These are phyloP conservation scores for Danaus chrysippus DNA, from an alignment of 2,888 invertebrate species.

Conservation along the genomic window DNA sequence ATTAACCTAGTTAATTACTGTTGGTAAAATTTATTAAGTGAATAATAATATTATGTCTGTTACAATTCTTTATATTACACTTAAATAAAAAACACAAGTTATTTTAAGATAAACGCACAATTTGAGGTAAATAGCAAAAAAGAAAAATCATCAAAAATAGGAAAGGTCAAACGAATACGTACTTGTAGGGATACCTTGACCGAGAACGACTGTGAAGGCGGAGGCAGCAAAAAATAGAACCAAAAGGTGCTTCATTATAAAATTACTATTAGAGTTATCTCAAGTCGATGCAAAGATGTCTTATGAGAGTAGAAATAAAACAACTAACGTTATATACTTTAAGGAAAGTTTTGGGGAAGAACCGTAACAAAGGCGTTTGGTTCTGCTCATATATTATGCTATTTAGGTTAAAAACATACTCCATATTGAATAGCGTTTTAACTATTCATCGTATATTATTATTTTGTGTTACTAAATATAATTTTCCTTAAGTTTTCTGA, in stretches of 20 bases:
- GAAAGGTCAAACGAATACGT: constrained; percentile 5
- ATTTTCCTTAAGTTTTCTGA: too few species aligned
- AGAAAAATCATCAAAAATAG: neutral
- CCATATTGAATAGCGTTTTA: neutral
- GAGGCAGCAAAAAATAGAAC: constrained; percentile 32
- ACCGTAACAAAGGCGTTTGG: constrained; percentile 4
- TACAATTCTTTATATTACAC: too few species aligned
- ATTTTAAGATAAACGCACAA: neutral
- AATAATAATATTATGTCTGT: too few species aligned
- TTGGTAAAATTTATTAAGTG: too few species aligned
- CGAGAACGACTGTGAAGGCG: constrained; percentile 29
- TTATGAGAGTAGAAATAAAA: neutral
- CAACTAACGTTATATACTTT: neutral
- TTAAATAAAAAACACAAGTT: neutral
- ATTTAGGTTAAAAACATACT: neutral
- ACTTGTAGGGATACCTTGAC: constrained; percentile 36
- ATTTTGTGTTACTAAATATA: too few species aligned
- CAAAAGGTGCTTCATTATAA: constrained; percentile 40
- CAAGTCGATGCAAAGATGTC: neutral
- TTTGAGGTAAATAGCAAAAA: neutral
- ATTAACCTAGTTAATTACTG: too few species aligned
- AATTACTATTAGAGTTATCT: neutral
- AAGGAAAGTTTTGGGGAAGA: constrained; percentile 7
- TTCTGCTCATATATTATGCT: neutral
- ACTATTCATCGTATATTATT: neutral